Base-by-base conservation (phyloP, 2,888 invertebrate genomes). In the Crematogaster levior region DNA sequence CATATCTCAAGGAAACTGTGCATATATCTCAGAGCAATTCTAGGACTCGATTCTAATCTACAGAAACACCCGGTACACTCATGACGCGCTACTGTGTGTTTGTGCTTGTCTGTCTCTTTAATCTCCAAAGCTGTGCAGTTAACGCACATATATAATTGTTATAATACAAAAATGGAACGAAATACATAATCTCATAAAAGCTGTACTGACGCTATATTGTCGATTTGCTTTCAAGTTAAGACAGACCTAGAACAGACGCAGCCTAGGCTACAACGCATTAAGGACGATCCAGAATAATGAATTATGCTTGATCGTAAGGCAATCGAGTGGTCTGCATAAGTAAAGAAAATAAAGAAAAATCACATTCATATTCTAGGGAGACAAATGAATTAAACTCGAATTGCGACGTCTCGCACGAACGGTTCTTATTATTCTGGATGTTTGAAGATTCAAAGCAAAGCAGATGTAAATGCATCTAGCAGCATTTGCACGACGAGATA, bases 241-340 rank as follows among this genome's bases (percentile, higher is more conserved):
- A 94, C 94, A 94, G 94, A 94, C 94, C 93, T 92, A 94, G 94
- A 92, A 94, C 94, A 94, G 93, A 94, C 94, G 92, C 94, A 94
- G 93, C 94, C 93, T 92, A 93, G 94, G 93, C 94, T 93, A 93
- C 91, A 88, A 89, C 91, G 91, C 90, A 86, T 91, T 91, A 86
- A 87, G 51, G 83, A 87, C 87, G 81, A 94, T 94, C 94, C 94
- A 94, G 94, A 94, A 94, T 94, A 94, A 94, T 93, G 87, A 91
- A 91, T 90, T 61, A 86, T 88, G 88, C 88, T 90, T 88, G 86
- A 83, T 87, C 85, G 75, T 75, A 85, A 89, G 88, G 85, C 86
- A 89, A 84, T 85, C 81, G 83, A 87, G 51, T 53, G 18, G 12
- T 68, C 56, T 87, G 85, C 75, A 65, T 84, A 79, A 86, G 63